Evolutionary conservation across 1,140 invertebrate species (phyloP), one percentile per base, ranked within the genome.

Genomic region (Trachymyrmex septentrionalis): DNA sequence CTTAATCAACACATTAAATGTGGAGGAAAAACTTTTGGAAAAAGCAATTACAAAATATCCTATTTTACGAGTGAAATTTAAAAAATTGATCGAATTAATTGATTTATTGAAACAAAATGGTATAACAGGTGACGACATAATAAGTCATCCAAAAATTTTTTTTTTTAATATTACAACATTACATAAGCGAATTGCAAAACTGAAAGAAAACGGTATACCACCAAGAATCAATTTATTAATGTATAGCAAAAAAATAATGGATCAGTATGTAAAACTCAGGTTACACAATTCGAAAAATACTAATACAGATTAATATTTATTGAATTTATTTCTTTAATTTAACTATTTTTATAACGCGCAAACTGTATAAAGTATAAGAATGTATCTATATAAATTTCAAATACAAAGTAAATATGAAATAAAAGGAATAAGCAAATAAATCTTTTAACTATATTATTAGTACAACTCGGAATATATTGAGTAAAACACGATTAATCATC

Each of bases 311-410:
- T 38, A 55, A 34, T 34, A 16, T 69, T 38, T 50, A 24, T 10
- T 24, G 12, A 80, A 67, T 66, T 86, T 48, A 53, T 86, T 73
- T 55, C 27, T 27, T 27, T 5, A 12, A 14, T 30, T 63, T 57
- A 61, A 27, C 12, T 16, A 73, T 69, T 71, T 82, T 78, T 48
- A 27, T 77, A 69, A 84, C 14, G 7, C 27, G 14, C n/a, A 57
- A 48, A 67, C 3, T 30, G 3, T 30, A n/a, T n/a, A 30, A 71
- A 61, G 2, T 14, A 27, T 0, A 48, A 24, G 19, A n/a, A 38
- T 24, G 12, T 21, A 80, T 30, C 9, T 44, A 57, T 7, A 63
- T 16, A 38, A 7, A 44, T 48, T 57, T 48, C 12, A 30, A 27
- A 3, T 24, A 19, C 7, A 19, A 1, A 16, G 4, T 4, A 53